A percentile compares a stretch with the other conserved stretches of the same genome.
Evolutionary conservation across 2,113 vertebrate species (phyloP).

Genomic region (Orthonyx spaldingii): DNA sequence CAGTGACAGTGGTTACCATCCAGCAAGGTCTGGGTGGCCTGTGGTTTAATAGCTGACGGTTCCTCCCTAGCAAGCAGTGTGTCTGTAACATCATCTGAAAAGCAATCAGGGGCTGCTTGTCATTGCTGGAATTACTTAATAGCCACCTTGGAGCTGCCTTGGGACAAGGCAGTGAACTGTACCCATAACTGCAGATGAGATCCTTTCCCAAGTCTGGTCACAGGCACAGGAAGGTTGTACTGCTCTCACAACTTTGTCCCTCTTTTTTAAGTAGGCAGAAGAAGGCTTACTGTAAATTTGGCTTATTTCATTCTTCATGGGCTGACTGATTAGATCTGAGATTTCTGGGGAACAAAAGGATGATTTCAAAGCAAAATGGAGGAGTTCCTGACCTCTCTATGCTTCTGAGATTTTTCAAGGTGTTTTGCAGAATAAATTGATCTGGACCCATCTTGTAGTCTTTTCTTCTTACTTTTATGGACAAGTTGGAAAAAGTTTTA

Average conservation of each 20-base stretch:
- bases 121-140: background rate
- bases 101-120: background rate
- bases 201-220: background rate
- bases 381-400: background rate
- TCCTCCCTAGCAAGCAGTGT: background rate
- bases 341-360: background rate
- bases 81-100: background rate
- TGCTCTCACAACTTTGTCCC: background rate
- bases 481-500: background rate
- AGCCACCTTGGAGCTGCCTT: background rate
- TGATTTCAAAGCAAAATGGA: background rate
- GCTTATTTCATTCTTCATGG: background rate
- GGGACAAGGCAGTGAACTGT: background rate
- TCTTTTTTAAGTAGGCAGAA: background rate
- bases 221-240: background rate
- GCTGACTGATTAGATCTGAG: background rate
- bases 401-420: background rate
- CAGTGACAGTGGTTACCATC: background rate
- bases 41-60: background rate
- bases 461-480: background rate
- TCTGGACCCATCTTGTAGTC: background rate
- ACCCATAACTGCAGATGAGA: background rate
- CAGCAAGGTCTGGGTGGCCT: background rate
- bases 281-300: background rate
- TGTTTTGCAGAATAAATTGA: background rate